Conservation (phyloP, 2,797 vertebrate species). For the Rhinatrema bivittatum region DNA sequence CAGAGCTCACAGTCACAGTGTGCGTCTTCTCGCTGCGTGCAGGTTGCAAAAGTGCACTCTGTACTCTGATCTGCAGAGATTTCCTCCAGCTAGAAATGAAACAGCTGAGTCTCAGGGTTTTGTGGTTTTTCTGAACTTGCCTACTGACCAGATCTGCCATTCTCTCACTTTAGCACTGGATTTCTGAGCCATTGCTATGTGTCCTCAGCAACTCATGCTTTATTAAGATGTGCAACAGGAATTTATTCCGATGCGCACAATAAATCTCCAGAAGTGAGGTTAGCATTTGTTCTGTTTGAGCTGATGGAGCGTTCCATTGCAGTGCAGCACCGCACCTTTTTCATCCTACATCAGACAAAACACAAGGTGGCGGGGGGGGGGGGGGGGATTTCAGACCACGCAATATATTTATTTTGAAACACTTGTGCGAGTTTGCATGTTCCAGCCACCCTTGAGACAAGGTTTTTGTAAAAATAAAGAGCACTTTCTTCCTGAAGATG, state of each 20-base stretch:
- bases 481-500: constrained; percentile 65
- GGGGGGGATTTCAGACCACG: constrained; percentile 55
- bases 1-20: constrained; percentile 11
- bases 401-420: constrained; percentile 86
- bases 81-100: constrained; percentile 6
- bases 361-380: constrained; percentile 31
- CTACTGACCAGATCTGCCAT: not conserved
- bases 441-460: constrained; percentile 66
- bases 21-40: constrained; percentile 21
- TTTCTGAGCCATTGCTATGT: not conserved
- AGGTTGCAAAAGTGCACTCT: not conserved
- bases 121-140: constrained; percentile 37
- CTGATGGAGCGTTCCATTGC: constrained; percentile 33
- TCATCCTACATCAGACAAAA: constrained; percentile 47
- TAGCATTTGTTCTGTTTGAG: constrained; percentile 30
- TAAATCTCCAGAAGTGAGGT: constrained; percentile 7
- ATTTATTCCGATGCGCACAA: constrained; percentile 1
- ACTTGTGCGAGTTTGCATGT: constrained; percentile 80
- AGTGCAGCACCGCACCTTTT: constrained; percentile 37
- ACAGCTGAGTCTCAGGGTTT: constrained; percentile 6
- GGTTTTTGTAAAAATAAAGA: constrained; percentile 68
- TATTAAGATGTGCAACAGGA: not conserved
- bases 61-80: constrained; percentile 18
- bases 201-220: not conserved
- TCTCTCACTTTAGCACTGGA: not conserved